Conservation (phyloP, 2,113 vertebrate genomes). For the Glareola pratincola region DNA sequence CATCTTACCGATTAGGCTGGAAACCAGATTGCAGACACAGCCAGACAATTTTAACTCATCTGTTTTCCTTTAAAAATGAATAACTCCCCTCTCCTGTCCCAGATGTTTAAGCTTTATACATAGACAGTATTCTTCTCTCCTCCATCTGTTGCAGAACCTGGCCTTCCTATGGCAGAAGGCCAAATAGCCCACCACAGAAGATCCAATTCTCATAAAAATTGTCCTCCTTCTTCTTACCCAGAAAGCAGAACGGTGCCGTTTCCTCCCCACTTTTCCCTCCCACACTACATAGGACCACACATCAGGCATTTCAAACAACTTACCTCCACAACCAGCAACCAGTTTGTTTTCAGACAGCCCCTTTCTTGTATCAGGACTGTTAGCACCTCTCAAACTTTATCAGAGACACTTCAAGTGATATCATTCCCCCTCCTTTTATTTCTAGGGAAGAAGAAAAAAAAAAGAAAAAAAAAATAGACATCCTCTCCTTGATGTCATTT, state of each 20-base stretch:
- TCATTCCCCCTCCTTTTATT: conserved; percentile 7
- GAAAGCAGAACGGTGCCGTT: neutral
- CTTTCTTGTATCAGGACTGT: neutral
- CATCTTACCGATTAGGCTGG: neutral
- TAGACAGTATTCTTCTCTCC: neutral
- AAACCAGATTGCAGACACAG: neutral
- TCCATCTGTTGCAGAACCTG: neutral
- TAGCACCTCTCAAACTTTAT: neutral
- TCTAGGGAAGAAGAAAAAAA: neutral
- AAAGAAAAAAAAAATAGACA: neutral
- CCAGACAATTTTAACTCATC: neutral
- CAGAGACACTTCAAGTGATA: neutral
- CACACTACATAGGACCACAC: rapidly evolving
- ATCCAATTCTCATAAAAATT: neutral
- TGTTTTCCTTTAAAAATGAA: neutral
- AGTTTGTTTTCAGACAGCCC: neutral
- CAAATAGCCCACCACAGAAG: neutral
- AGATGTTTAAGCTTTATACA: neutral
- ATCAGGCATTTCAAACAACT: neutral
- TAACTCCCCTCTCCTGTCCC: neutral
- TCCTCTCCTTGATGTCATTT: conserved; percentile 52
- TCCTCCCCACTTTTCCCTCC: neutral
- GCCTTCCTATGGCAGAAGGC: neutral
- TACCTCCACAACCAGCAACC: neutral
- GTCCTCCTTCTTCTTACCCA: neutral